Evolutionary conservation across 2,888 invertebrate species (phyloP), one percentile per base, ranked within the genome.

Genomic region (Branchipolynoe longqiensis): DNA sequence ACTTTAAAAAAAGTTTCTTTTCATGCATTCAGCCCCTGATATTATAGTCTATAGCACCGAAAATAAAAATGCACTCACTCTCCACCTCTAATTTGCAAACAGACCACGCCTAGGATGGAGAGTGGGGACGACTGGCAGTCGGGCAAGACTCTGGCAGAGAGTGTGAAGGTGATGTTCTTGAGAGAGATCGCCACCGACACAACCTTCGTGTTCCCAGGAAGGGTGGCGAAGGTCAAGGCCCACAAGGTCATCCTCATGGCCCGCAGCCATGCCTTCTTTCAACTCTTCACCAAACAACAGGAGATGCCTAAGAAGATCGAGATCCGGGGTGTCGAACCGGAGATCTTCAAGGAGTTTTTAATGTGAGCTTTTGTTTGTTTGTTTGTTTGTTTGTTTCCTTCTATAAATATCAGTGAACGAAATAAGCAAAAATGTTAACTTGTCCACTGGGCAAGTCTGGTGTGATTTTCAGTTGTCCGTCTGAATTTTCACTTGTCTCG

Each of bases 241-340:
- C 78, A 78, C 48, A 78, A 78, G 28, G 25, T 48, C 14, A 54
- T 78, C 48, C 78, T 78, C 41, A 78, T 48, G 28, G 41, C 78
- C 31, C 22, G 78, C 12, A 78, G 78, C 48, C 28, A 28, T 18
- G 78, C 14, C 28, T 78, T 78, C 48, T 48, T 78, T 28, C 18
- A 18, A 41, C 41, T 78, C 48, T 78, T 78, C 48, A n/a, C 6
- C 54, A 54, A 48, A 25, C 48, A 25, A 18, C 48, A 41, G 14
- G 48, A 48, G 14, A 0, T 25, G 18, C 48, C n/a, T 25, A 28
- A 25, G 22, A 48, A 22, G 1, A 28, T 78, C 1, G 25, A 40
- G 1, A 48, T 78, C 25, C 28, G 0, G 3, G 48, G 48, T 6
- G 48, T 78, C 28, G 48, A 78, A 31, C 54, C 41, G 0, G 54